phyloP scores from a whole-genome alignment of 2,113 vertebrate genomes.

The Phyllopteryx taeniolatus region DNA sequence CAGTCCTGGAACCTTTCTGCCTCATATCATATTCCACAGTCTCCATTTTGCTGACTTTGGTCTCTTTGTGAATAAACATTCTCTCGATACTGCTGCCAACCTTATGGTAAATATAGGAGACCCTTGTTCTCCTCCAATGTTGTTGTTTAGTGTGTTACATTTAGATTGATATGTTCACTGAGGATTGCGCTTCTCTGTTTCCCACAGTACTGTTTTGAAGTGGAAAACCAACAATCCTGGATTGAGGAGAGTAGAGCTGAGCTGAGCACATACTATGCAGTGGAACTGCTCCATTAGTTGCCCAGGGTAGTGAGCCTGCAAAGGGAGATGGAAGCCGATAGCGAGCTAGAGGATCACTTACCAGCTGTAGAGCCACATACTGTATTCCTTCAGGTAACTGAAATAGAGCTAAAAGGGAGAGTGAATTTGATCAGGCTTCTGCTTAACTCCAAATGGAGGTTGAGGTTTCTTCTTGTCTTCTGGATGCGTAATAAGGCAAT shows the following conservation, averaged over 20 bases:
- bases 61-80: no score
- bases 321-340: background rate
- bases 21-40: no score
- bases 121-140: background rate
- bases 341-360: slow-evolving; percentile 3
- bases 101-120: background rate
- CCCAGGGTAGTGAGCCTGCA: background rate
- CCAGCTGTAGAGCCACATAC: background rate
- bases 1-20: no score
- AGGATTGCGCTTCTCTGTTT: background rate
- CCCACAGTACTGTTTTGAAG: background rate
- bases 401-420: background rate
- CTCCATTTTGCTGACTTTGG: no score
- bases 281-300: background rate
- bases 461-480: slow-evolving; percentile 1
- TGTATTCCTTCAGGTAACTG: background rate
- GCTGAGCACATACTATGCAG: background rate
- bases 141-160: background rate
- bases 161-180: background rate
- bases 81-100: background rate
- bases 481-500: slow-evolving; percentile 1
- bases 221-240: background rate
- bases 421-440: background rate
- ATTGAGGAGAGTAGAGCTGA: background rate
- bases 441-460: background rate